These are phyloP conservation scores for Syngnathus acus DNA, from an alignment of 2,797 vertebrate genomes.

Conservation along the genomic window DNA sequence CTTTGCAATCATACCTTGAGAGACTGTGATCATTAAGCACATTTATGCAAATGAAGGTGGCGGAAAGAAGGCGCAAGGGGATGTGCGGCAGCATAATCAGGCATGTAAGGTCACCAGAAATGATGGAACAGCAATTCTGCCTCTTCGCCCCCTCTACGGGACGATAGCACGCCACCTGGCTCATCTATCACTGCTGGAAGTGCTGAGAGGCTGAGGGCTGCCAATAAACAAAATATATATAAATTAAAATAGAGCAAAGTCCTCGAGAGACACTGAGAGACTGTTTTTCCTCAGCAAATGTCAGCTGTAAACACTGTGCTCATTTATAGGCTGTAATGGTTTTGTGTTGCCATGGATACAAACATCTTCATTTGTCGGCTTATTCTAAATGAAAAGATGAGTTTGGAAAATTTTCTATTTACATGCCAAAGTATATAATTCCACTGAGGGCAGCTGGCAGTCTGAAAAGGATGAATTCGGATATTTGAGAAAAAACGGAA, in stretches of 20 bases:
- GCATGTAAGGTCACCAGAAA: slow-evolving; percentile 67
- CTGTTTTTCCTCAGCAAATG: slow-evolving; percentile 33
- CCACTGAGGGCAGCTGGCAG: background rate
- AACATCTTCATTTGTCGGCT: background rate
- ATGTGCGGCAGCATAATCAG: slow-evolving; percentile 63
- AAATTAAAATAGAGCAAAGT: slow-evolving; percentile 46
- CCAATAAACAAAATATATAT: slow-evolving; percentile 62
- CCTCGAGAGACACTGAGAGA: background rate
- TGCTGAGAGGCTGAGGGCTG: slow-evolving; percentile 67
- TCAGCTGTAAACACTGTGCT: slow-evolving; percentile 7
- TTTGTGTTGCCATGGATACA: slow-evolving; percentile 4
- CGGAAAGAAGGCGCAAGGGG: slow-evolving; percentile 48
- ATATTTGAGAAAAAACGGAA: background rate
- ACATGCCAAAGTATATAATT: background rate
- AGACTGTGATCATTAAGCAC: slow-evolving; percentile 51
- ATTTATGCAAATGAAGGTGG: slow-evolving; percentile 52
- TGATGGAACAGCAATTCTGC: slow-evolving; percentile 60
- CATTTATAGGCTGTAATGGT: slow-evolving; percentile 30
- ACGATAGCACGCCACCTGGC: slow-evolving; percentile 63
- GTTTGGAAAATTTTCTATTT: background rate
- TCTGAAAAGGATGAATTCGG: background rate
- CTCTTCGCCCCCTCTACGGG: slow-evolving; percentile 30
- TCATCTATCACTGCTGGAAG: slow-evolving; percentile 69
- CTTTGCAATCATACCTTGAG: slow-evolving; percentile 17
- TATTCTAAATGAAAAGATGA: background rate